phyloP scores from a whole-genome alignment of 2,797 vertebrate species.

The Mallotus villosus region DNA sequence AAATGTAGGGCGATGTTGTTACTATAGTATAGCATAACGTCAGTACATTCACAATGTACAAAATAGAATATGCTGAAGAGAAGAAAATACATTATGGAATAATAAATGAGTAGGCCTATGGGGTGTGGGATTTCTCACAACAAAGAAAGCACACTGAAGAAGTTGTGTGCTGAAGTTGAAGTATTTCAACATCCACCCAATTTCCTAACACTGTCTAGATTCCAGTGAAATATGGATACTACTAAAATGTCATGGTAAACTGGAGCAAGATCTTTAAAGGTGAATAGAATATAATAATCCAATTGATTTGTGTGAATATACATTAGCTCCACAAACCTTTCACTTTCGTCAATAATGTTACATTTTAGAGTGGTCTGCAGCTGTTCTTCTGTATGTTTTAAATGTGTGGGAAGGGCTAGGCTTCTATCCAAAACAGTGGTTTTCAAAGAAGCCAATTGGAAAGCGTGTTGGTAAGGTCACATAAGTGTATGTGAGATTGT shows the following conservation, averaged over 20 bases:
- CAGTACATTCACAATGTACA: no score
- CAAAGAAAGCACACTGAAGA: background rate
- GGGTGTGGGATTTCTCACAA: no score
- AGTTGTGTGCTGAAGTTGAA: background rate
- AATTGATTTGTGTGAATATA: no score
- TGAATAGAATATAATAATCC: background rate
- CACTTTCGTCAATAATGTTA: background rate
- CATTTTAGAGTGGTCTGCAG: background rate
- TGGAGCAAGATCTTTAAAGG: background rate
- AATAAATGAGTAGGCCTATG: no score
- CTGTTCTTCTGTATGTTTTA: background rate
- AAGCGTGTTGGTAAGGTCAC: background rate
- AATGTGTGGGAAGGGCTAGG: background rate
- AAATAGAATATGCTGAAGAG: no score
- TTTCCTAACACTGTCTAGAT: background rate
- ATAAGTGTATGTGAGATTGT: background rate
- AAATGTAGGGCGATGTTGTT: background rate
- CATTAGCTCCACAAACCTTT: no score
- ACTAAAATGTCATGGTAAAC: background rate
- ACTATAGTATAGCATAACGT: no score
- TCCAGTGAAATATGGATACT: background rate
- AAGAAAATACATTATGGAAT: no score
- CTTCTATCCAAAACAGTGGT: background rate
- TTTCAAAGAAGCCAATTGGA: conserved; percentile 1
- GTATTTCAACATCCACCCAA: background rate